Percentiles rank a stretch among this genome's conserved stretches.
Conservation (phyloP, 2,888 invertebrate species). For the Noctua janthe region DNA sequence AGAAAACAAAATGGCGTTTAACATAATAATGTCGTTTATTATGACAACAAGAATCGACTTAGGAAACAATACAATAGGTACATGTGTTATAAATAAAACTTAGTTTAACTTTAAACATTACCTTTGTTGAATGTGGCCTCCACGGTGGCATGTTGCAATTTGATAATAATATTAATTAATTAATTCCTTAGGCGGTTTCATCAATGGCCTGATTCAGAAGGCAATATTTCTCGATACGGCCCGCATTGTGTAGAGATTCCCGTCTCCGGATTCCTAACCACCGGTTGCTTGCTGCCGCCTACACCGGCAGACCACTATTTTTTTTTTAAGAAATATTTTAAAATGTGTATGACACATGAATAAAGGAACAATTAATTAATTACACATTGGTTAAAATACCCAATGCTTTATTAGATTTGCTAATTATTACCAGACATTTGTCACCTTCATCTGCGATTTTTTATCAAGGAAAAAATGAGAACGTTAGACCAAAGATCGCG, state of each 20-base stretch:
- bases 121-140: conserved; percentile 20
- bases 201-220: background rate
- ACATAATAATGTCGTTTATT: conserved; percentile 17
- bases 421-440: no score
- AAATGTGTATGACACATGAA: background rate
- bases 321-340: no score
- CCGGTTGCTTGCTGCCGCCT: background rate
- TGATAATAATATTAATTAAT: background rate
- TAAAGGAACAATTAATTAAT: background rate
- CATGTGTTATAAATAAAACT: conserved; percentile 31
- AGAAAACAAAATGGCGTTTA: conserved; percentile 44
- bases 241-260: background rate
- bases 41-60: conserved; percentile 5
- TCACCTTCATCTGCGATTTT: background rate
- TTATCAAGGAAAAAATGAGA: background rate
- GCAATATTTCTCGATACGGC: background rate
- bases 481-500: background rate
- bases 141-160: background rate
- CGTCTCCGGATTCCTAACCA: no score
- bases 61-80: conserved; percentile 18
- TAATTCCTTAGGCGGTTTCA: background rate
- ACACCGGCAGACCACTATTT: background rate
- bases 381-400: no score
- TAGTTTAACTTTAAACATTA: conserved; percentile 35
- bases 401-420: no score